Conservation (phyloP, 2,113 vertebrate genomes). For the Gorsachius goisagi region DNA sequence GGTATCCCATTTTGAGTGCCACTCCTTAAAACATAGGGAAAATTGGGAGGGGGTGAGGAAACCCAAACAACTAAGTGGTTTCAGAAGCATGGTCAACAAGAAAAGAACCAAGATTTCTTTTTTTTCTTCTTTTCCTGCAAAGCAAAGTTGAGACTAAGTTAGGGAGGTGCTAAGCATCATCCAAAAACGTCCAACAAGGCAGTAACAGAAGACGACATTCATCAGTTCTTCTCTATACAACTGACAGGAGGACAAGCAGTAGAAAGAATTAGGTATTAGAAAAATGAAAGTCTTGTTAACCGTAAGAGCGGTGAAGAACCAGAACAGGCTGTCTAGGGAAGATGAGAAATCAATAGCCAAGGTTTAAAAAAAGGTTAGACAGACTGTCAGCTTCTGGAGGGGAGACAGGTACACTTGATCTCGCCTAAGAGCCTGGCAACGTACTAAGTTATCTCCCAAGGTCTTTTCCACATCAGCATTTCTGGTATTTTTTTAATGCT, state of each 20-base stretch:
- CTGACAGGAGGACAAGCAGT: background rate
- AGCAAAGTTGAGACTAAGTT: background rate
- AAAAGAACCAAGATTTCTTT: background rate
- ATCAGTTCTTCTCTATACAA: background rate
- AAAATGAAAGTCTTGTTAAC: conserved; percentile 56
- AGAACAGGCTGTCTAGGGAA: conserved; percentile 24
- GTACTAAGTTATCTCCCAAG: background rate
- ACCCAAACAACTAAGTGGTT: background rate
- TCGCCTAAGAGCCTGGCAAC: background rate
- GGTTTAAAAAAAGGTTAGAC: conserved; percentile 45
- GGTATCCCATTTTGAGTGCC: background rate
- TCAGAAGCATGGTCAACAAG: background rate
- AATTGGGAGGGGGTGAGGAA: background rate
- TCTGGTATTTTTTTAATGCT: background rate
- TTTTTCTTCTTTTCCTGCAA: background rate
- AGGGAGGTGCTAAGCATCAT: background rate
- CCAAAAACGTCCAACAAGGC: background rate
- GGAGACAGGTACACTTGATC: conserved; percentile 31
- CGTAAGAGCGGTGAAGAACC: conserved; percentile 7
- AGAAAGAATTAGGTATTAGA: conserved; percentile 31
- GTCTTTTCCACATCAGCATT: conserved; percentile 5
- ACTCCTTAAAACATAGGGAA: background rate
- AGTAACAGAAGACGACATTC: background rate
- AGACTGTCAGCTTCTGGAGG: conserved; percentile 31
- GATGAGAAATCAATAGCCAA: conserved; percentile 53